A percentile compares a stretch with the other conserved stretches of the same genome.
These are phyloP conservation scores for Drosophila nr. perissopoda DNA, from an alignment of 2,888 invertebrate genomes.

Conservation along the genomic window DNA sequence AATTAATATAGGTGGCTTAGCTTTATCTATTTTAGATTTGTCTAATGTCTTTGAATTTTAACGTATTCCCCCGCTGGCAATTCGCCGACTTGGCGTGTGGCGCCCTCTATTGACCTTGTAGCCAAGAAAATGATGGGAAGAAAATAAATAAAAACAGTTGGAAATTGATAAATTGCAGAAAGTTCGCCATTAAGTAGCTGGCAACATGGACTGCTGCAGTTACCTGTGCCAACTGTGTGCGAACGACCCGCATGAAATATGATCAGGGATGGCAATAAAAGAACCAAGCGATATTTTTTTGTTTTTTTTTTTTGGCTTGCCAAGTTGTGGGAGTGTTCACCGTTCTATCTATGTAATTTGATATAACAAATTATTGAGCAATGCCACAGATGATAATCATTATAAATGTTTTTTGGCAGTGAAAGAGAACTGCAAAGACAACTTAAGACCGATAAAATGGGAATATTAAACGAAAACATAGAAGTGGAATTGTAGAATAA, in stretches of 20 bases:
- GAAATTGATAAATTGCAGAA: constrained; percentile 59
- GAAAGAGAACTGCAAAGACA: background rate
- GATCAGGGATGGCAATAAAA: constrained; percentile 35
- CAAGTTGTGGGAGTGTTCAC: constrained; percentile 47
- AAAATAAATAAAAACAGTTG: constrained; percentile 11
- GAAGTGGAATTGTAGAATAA: background rate
- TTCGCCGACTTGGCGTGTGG: constrained; percentile 30
- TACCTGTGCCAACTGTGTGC: constrained; percentile 31
- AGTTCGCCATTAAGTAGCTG: constrained; percentile 43
- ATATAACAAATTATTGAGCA: constrained; percentile 24
- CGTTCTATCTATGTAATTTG: constrained; percentile 35
- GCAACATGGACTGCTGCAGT: constrained; percentile 24
- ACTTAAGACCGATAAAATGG: background rate
- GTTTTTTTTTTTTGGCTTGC: constrained; percentile 30
- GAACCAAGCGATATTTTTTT: constrained; percentile 18
- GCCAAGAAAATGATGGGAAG: background rate
- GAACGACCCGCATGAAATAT: constrained; percentile 54
- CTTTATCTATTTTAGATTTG: constrained; percentile 28
- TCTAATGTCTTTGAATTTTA: constrained; percentile 5
- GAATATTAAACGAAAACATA: background rate
- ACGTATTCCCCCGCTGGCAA: constrained; percentile 35
- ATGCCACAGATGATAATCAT: background rate
- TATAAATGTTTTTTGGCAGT: constrained; percentile 1
- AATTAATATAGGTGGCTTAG: constrained; percentile 17
- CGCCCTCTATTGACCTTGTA: constrained; percentile 57